Conservation (phyloP, 2,797 vertebrate genomes). For the Hemitrygon akajei region DNA sequence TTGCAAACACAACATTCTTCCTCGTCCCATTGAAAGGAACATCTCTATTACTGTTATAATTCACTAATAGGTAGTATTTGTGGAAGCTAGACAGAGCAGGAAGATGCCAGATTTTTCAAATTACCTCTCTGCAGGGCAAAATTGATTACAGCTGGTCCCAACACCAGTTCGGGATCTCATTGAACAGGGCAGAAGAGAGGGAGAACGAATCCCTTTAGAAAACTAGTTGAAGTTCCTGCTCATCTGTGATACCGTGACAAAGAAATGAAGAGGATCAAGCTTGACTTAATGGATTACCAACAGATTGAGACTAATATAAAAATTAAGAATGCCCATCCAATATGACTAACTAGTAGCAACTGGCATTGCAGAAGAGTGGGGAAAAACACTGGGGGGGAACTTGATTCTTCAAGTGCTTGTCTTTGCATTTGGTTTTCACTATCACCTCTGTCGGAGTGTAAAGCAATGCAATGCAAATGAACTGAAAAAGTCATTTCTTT, state of each 20-base stretch:
- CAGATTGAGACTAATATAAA: neutral
- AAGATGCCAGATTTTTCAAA: neutral
- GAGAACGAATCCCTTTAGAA: neutral
- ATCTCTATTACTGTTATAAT: neutral
- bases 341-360: neutral
- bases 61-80: neutral
- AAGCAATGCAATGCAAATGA: slow-evolving; percentile 1
- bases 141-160: neutral
- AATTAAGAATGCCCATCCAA: neutral
- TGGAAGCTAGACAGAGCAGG: neutral
- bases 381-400: neutral
- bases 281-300: neutral
- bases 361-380: neutral
- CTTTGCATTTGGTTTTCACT: neutral
- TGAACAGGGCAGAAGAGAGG: neutral
- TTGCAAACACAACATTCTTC: too few relatives aligned
- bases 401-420: neutral
- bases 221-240: neutral
- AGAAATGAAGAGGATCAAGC: neutral
- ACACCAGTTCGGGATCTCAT: neutral
- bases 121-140: neutral
- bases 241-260: too few relatives aligned
- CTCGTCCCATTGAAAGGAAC: neutral
- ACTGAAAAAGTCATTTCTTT: neutral
- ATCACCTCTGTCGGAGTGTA: neutral